These are phyloP conservation scores for Ursus arctos DNA, from an alignment of 2,113 vertebrate species.

Conservation along the genomic window DNA sequence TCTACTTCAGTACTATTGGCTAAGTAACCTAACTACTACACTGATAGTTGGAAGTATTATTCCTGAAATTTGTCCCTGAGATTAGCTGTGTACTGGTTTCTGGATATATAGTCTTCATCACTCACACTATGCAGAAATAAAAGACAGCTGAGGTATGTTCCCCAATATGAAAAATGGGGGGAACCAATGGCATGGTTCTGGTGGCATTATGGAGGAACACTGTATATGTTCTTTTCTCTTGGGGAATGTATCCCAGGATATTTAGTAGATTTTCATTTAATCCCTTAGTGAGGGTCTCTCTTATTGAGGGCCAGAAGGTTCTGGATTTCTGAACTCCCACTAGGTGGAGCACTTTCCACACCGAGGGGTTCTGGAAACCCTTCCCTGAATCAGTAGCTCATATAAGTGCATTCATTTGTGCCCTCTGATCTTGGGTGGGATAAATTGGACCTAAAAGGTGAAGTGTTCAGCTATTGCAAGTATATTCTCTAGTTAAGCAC, in stretches of 20 bases:
- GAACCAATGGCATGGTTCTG: background rate
- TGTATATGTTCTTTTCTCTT: background rate
- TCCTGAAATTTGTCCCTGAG: background rate
- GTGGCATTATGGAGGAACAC: background rate
- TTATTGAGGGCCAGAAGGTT: background rate
- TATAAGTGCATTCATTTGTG: background rate
- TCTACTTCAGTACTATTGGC: background rate
- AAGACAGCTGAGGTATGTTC: background rate
- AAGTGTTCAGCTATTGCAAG: background rate
- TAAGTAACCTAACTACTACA: background rate
- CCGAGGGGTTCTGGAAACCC: background rate
- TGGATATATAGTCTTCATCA: background rate
- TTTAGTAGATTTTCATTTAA: conserved; percentile 16
- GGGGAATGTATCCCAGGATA: background rate
- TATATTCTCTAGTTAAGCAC: background rate
- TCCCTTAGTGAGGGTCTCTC: background rate
- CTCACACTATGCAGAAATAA: background rate
- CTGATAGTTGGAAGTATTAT: background rate
- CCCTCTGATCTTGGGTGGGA: background rate
- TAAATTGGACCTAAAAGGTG: background rate
- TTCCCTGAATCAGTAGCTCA: background rate
- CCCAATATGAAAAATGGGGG: background rate
- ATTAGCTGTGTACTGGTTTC: background rate
- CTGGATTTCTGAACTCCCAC: conserved; percentile 51
- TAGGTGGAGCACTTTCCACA: background rate